Percentiles rank a stretch among this genome's conserved stretches.
Evolutionary conservation across 2,113 vertebrate species (phyloP).

Genomic region (Aleadryas rufinucha): DNA sequence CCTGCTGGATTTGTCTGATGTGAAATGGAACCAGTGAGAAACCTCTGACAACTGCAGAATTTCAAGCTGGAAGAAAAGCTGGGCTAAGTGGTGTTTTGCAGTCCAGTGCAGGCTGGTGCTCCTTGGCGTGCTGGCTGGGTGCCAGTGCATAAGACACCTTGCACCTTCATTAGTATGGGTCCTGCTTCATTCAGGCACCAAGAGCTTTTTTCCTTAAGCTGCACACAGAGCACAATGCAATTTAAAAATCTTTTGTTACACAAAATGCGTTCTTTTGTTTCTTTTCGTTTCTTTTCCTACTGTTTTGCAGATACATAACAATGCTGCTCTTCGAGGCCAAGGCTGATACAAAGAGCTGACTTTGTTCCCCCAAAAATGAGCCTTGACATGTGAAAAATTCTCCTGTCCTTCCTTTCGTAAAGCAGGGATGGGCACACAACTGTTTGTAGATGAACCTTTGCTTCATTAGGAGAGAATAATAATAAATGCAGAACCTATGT

Average conservation of each 20-base stretch:
- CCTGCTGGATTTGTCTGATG: background rate
- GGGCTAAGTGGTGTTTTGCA: background rate
- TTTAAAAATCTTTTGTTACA: background rate
- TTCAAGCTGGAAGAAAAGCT: background rate
- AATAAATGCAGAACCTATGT: background rate
- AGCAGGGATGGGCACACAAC: background rate
- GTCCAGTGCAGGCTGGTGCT: background rate
- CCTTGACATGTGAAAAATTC: background rate
- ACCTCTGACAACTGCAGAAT: background rate
- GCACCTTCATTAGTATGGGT: background rate
- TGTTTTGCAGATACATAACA: background rate
- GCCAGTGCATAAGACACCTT: background rate
- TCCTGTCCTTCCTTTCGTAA: background rate
- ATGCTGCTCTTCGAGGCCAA: background rate
- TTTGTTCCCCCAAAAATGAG: background rate
- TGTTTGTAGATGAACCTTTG: background rate
- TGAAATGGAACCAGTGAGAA: background rate
- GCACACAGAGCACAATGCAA: background rate
- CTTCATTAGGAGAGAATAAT: background rate
- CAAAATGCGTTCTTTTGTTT: rapidly evolving
- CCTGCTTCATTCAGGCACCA: background rate
- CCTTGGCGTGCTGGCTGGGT: rapidly evolving
- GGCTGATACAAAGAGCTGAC: background rate
- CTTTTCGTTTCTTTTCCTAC: background rate
- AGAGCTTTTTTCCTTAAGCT: background rate